Evolutionary conservation across 1,140 invertebrate species (phyloP), one percentile per base, ranked within the genome.

Genomic region (Polypedilum pembai): DNA sequence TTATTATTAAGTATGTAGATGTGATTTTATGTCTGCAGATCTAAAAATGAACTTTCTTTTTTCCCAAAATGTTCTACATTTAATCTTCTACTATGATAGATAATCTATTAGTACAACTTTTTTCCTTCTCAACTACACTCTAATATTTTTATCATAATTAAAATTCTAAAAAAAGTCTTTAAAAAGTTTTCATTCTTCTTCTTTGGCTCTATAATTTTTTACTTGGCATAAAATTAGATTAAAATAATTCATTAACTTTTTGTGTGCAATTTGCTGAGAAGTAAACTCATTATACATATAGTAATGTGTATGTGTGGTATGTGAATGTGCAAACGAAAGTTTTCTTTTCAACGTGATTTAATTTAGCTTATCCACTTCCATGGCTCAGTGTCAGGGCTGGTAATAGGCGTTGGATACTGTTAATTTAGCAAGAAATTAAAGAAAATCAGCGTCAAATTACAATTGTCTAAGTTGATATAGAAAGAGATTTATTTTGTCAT

Each of bases 351-450:
- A 20, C 15, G 40, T 73, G 72, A 40, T 40, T 72, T 73, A 40
- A n/a, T 73, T 40, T 82, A 82, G 78, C 80, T 81, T 81, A 82
- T 82, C 91, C 91, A 93, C 84, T 90, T 92, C 90, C 90, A 92
- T 83, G 91, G 89, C 86, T 93, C 91, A 84, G 86, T 90, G 84
- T 91, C 90, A 85, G 90, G 89, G 84, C 89, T 90, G 83, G 89
- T 91, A 86, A 90, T 89, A 80, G 89, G 90, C 86, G 90, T 91
- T 79, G 90, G 89, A 85, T 90, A 91, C 90, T 92, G 65, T 21
- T 20, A 21, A 69, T 20, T 69, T 69, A 69, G 65, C 65, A 69
- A 18, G 65, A 69, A 69, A 69, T 69, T 69, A 21, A 69, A 69
- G 17, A 69, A 69, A 69, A 69, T 33, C 17, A 69, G 45, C 45